Base-by-base conservation (phyloP, 1,140 invertebrate genomes). In the Paracyclopina nana region DNA sequence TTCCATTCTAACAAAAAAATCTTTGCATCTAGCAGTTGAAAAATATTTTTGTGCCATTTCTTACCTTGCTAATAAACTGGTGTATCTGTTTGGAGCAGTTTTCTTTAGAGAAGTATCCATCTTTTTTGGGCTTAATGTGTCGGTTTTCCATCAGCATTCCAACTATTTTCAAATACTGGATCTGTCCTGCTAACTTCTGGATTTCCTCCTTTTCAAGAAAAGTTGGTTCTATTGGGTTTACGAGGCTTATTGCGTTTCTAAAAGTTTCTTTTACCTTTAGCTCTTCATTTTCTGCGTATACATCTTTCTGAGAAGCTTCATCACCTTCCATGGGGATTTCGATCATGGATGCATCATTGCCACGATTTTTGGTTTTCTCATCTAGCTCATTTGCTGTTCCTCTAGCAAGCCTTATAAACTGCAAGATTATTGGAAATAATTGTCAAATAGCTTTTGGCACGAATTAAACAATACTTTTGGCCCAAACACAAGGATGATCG, bases 81-180 rank as follows among this genome's bases (percentile, higher is more conserved):
- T 53, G 26, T 43, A 56, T 52, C 40, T 25, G 44, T 53, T 26
- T 53, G 43, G 48, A 50, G 31, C 41, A 46, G 53, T 57, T 38
- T 38, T 38, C 34, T 38, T 64, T 56, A 50, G 59, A 54, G 62
- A 84, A 82, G 61, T 82, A 82, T 9, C 79, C 76, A 9, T 80
- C 80, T 3, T 75, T 72, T 57, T 82, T 80, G 38, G 80, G 79
- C 57, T 82, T 80, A 50, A 87, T 63, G 62, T 88, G 84, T 14
- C 82, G 69, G 63, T 88, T 88, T 63, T 86, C 82, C 65, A 83
- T 76, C 61, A 85, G 79, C 84, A 88, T 87, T 56, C 85, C 80
- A 6, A 85, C 81, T 59, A 85, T 85, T 65, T 84, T 86, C 79
- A 87, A 83, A 60, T 83, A 82, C 61, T 88, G 83, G 55, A 88